A percentile compares a stretch with the other conserved stretches of the same genome.
These are phyloP conservation scores for Mesoclemmys tuberculata DNA, from an alignment of 2,113 vertebrate species.

Conservation along the genomic window DNA sequence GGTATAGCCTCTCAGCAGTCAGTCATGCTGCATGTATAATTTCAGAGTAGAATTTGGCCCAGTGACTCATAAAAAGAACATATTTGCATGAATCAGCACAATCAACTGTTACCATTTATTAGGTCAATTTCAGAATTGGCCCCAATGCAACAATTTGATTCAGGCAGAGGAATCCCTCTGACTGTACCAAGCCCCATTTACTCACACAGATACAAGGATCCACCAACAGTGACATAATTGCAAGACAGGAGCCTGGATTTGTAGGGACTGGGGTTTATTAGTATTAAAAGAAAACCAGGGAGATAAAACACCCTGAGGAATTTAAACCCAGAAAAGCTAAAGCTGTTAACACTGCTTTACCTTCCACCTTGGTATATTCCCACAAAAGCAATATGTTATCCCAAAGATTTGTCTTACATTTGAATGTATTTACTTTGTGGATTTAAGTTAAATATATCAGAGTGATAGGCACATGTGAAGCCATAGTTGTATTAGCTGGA, in stretches of 20 bases:
- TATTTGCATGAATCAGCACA: neutral
- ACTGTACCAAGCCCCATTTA: neutral
- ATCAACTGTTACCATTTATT: neutral
- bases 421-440: neutral
- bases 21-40: neutral
- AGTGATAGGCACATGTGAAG: neutral
- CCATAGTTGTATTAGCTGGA: neutral
- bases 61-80: neutral
- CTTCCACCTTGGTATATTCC: neutral
- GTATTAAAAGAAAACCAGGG: neutral
- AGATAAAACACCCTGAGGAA: neutral
- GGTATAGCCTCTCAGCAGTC: neutral
- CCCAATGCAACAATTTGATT: neutral
- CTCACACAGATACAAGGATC: neutral
- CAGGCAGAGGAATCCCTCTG: neutral
- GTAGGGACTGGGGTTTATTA: neutral
- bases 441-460: neutral
- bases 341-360: neutral
- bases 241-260: neutral
- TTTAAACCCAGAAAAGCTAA: neutral
- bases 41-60: neutral
- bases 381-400: neutral
- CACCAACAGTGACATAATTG: neutral
- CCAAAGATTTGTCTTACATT: neutral
- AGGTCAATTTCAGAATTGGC: neutral